phyloP scores from a whole-genome alignment of 2,888 invertebrate genomes.

The Scaptomyza parva region DNA sequence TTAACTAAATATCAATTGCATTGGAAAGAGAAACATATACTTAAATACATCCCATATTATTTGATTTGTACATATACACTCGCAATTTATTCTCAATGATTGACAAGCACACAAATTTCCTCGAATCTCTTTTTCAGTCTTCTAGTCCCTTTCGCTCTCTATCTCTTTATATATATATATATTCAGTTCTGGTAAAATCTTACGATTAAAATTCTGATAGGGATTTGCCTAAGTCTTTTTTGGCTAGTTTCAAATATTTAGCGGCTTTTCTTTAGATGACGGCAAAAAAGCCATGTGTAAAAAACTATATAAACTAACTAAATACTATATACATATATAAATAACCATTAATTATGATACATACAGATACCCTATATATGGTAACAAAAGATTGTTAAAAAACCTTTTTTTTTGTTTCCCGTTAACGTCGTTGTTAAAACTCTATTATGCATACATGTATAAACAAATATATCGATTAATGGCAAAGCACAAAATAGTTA shows the following conservation, averaged over 20 bases:
- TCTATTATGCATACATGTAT: neutral
- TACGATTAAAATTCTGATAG: no score
- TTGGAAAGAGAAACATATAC: constrained; percentile 7
- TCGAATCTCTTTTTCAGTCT: no score
- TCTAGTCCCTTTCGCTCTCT: no score
- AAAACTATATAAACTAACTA: constrained; percentile 27
- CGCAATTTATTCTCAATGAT: no score
- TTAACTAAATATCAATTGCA: constrained; percentile 17
- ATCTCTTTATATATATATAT: no score
- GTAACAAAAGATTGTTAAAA: constrained; percentile 43
- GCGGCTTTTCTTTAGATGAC: constrained; percentile 25
- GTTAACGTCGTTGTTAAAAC: constrained; percentile 50
- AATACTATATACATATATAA: constrained; percentile 22
- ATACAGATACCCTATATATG: no score
- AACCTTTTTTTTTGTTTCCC: constrained; percentile 12
- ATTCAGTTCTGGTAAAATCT: no score
- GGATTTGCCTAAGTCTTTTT: no score
- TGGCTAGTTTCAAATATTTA: neutral
- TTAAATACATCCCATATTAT: no score
- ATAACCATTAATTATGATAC: no score
- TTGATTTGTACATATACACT: no score
- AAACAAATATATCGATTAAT: constrained; percentile 7
- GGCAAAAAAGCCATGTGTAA: constrained; percentile 36
- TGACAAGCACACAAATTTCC: no score
- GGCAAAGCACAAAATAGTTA: constrained; percentile 38